Base-by-base conservation (phyloP, 2,888 invertebrate genomes). In the Tuberolachnus salignus region DNA sequence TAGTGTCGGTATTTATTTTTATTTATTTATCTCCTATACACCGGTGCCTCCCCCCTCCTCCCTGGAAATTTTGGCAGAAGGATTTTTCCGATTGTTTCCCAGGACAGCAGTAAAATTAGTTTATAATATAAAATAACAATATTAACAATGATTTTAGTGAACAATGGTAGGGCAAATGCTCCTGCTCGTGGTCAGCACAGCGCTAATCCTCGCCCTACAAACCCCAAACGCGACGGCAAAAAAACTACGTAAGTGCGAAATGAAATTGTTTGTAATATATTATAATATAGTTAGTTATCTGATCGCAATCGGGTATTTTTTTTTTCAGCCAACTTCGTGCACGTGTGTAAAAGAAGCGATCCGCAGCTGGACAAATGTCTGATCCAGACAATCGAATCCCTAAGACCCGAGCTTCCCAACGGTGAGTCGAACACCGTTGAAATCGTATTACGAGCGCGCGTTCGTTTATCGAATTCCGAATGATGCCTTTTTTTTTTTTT, bases 321-420 rank as follows among this genome's bases (percentile, higher is more conserved):
- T 73, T 80, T 84, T 83, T 19, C 83, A 87, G 87, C 86, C 82
- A 85, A 86, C 69, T 84, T 82, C 81, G 82, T 84, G 16, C 82
- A 83, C 10, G 82, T 83, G 53, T 94, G 94, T 84, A 89, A 89
- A 81, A 88, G 87, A 81, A 87, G 87, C 3, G 88, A 88, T 16
- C 84, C 89, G 10, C 72, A 75, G 46, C 93, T 93, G 84, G 92
- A 94, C 83, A 87, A 87, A 9, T 94, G 94, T 84, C 87, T 94
- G 82, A 90, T 91, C 83, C 88, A 91, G 83, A 91, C 90, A 11
- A 87, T 93, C 55, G 94, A 94, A 84, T 89, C 90, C 67, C 84
- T 92, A 21, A 88, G 90, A 49, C 90, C 91, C 0, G 92, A 88
- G 85, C 93, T 92, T 85, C 90, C 90, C 86, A 88, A 89, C 83